Percentiles rank a stretch among this genome's conserved stretches.
These are phyloP conservation scores for Panthera leo DNA, from an alignment of 2,113 vertebrate genomes.

Conservation along the genomic window DNA sequence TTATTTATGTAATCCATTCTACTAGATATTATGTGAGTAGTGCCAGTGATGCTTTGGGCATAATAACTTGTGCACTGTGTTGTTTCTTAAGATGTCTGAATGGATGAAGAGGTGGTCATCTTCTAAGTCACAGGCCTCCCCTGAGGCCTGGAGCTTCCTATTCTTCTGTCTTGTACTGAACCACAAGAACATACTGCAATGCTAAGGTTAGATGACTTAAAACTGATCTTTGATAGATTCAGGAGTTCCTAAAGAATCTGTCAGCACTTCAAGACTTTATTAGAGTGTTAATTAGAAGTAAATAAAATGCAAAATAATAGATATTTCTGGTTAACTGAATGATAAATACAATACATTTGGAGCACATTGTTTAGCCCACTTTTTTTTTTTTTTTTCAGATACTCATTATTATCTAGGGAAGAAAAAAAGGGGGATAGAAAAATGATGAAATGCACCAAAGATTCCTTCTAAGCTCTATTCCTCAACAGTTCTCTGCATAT, in stretches of 20 bases:
- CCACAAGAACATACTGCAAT: background rate
- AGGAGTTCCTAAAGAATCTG: background rate
- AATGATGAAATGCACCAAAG: background rate
- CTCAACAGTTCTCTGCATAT: background rate
- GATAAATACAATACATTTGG: background rate
- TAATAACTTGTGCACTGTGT: background rate
- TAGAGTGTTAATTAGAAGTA: background rate
- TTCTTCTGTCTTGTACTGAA: background rate
- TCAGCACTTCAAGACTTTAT: background rate
- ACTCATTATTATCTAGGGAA: background rate
- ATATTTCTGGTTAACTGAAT: background rate
- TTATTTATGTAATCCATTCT: background rate
- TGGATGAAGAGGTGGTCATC: background rate
- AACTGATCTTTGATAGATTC: background rate
- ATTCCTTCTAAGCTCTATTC: background rate
- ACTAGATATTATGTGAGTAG: background rate
- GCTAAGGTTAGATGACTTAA: background rate
- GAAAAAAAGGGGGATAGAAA: background rate
- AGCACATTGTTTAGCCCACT: background rate
- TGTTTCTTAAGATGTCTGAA: background rate
- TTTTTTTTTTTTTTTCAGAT: background rate
- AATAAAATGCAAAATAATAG: slow-evolving; percentile 3
- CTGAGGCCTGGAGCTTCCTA: background rate
- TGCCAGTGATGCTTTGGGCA: background rate
- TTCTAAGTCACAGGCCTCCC: background rate